These are phyloP conservation scores for Hippasteria phrygiana DNA, from an alignment of 53 echinoderm and acorn worm genomes.

Conservation along the genomic window DNA sequence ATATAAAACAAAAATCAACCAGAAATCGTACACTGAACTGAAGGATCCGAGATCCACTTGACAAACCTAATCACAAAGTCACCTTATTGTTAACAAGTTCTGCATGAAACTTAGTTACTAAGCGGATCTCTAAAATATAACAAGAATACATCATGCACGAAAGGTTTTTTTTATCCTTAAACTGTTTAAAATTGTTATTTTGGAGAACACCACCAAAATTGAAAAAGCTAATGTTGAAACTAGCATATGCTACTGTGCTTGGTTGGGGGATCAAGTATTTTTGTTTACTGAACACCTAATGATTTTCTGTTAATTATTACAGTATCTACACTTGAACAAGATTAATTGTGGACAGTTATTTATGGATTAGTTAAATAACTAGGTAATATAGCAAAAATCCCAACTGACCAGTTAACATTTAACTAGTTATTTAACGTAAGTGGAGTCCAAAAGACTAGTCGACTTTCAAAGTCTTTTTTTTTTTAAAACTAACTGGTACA, in stretches of 20 bases:
- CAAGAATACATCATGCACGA: neutral
- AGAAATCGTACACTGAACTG: no score
- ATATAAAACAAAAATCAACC: no score
- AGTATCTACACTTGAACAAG: slow-evolving; percentile 27
- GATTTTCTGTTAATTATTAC: slow-evolving; percentile 17
- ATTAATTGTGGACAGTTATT: slow-evolving; percentile 28
- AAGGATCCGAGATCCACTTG: no score
- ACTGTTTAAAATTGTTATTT: neutral
- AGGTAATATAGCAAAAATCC: neutral
- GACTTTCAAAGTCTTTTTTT: slow-evolving; percentile 1
- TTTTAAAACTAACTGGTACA: slow-evolving; percentile 11
- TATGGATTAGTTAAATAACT: slow-evolving; percentile 9
- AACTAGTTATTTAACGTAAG: slow-evolving; percentile 49
- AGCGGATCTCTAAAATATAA: neutral
- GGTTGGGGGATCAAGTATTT: neutral
- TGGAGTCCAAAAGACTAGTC: neutral
- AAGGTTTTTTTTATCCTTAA: neutral
- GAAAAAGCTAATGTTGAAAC: neutral
- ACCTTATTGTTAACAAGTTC: no score
- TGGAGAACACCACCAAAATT: neutral
- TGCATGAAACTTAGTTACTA: neutral
- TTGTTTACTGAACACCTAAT: neutral
- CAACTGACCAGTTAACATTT: slow-evolving; percentile 6
- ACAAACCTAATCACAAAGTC: no score
- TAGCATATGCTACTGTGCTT: slow-evolving; percentile 14